Conservation (phyloP, 92 coral and sea anemone genomes). For the Zoanthus sansibaricus region DNA sequence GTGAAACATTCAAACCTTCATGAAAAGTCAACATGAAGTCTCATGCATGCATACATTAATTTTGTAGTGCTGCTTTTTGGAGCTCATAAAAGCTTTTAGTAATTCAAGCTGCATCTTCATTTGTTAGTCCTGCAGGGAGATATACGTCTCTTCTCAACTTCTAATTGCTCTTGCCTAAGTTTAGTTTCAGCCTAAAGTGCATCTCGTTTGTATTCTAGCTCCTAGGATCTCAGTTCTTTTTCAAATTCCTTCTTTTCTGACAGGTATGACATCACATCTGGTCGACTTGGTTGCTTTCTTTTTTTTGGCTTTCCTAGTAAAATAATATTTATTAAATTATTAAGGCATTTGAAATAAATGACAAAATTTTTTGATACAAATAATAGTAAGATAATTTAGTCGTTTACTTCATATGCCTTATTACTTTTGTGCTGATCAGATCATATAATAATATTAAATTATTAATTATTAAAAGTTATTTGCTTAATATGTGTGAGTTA, state of each 20-base stretch:
- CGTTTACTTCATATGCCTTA: too few species aligned
- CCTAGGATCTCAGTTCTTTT: constrained; percentile 44
- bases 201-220: constrained; percentile 68
- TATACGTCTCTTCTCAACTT: constrained; percentile 60
- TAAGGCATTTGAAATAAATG: background rate
- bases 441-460: too few species aligned
- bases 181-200: constrained; percentile 62
- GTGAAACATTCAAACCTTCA: too few species aligned
- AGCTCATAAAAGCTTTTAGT: constrained; percentile 50
- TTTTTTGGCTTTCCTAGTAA: constrained; percentile 15
- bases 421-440: too few species aligned
- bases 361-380: background rate
- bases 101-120: constrained; percentile 67
- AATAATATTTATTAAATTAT: constrained; percentile 23
- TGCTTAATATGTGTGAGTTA: constrained; percentile 44
- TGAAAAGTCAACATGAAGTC: too few species aligned
- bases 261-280: constrained; percentile 63
- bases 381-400: too few species aligned
- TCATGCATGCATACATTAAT: too few species aligned
- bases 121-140: constrained; percentile 67
- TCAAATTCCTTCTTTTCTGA: constrained; percentile 67
- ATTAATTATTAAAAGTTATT: constrained; percentile 2
- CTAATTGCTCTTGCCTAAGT: constrained; percentile 52
- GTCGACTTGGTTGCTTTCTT: constrained; percentile 50
- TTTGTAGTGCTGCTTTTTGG: constrained; percentile 54